phyloP scores from a whole-genome alignment of 2,888 invertebrate species.

The Blastobasis lacticolella region DNA sequence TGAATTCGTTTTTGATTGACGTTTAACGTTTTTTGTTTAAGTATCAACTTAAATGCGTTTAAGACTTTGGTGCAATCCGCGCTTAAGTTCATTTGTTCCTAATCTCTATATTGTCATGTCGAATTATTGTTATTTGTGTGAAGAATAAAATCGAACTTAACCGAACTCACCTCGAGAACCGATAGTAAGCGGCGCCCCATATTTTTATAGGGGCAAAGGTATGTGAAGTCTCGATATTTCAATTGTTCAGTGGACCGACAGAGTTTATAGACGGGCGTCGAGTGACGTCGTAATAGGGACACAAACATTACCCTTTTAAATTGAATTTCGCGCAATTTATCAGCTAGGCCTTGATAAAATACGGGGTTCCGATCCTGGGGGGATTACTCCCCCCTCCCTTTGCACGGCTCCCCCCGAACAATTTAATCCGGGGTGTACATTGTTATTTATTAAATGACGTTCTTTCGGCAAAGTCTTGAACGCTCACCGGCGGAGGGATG shows the following conservation, averaged over 20 bases:
- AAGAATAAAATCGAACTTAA: too few relatives aligned
- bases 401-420: constrained; percentile 24
- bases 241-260: constrained; percentile 56
- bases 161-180: too few relatives aligned
- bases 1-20: too few relatives aligned
- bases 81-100: too few relatives aligned
- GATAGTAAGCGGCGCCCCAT: constrained; percentile 19
- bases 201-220: constrained; percentile 43
- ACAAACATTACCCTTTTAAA: constrained; percentile 71
- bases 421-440: constrained; percentile 48
- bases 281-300: constrained; percentile 65
- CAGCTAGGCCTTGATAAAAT: constrained; percentile 53
- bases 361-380: constrained; percentile 27
- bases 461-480: constrained; percentile 15
- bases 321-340: constrained; percentile 68
- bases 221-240: constrained; percentile 53
- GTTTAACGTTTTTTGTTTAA: too few relatives aligned
- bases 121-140: too few relatives aligned
- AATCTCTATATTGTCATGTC: too few relatives aligned
- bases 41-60: too few relatives aligned
- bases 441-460: constrained; percentile 45
- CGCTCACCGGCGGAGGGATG: constrained; percentile 7
- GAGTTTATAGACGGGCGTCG: constrained; percentile 56
- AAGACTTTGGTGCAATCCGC: too few relatives aligned
- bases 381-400: neutral